Evolutionary conservation across 2,113 vertebrate genomes (phyloP).

Genomic region (Mesembrinibis cayennensis): DNA sequence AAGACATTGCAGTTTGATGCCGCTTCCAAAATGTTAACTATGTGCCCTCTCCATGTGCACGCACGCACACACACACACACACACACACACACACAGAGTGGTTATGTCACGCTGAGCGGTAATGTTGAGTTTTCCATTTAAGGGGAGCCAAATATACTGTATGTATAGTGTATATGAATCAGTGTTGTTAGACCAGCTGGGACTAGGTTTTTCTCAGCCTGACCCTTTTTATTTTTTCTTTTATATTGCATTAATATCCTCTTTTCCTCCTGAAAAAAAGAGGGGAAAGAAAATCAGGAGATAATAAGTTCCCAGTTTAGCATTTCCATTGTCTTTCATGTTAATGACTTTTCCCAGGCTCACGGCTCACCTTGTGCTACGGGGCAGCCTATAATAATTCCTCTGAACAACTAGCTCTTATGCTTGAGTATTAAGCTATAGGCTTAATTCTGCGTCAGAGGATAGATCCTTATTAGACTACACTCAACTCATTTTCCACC

Average conservation of each 20-base stretch:
- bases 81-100: neutral
- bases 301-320: neutral
- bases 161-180: neutral
- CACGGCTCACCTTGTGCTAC: neutral
- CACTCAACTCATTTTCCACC: neutral
- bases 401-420: neutral
- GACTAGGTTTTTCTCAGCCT: neutral
- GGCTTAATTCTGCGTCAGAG: neutral
- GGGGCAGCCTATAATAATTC: neutral
- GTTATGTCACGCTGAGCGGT: neutral
- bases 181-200: neutral
- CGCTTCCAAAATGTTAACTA: neutral
- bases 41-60: neutral
- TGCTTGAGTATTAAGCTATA: neutral
- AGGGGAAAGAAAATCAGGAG: neutral
- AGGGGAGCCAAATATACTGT: neutral
- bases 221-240: neutral
- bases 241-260: neutral
- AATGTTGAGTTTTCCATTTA: neutral
- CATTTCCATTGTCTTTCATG: neutral
- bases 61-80: too few relatives aligned
- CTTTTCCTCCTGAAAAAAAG: neutral
- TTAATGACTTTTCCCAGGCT: neutral
- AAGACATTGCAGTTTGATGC: neutral
- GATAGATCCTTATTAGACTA: neutral